phyloP scores from a whole-genome alignment of 2,888 invertebrate genomes.

The Octodonta nipae region DNA sequence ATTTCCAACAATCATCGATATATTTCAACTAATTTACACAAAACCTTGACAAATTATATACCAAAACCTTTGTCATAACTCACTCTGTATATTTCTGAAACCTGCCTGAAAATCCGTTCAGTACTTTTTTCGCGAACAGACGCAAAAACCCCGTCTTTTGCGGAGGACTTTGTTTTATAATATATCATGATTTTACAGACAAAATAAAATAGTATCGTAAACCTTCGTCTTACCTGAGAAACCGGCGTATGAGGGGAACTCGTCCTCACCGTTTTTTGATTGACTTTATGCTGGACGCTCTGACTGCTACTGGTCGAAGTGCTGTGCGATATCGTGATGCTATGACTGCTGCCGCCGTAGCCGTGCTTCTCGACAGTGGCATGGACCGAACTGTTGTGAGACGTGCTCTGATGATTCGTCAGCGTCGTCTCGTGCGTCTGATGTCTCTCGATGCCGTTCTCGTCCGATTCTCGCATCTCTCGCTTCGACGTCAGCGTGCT shows the following conservation, averaged over 20 bases:
- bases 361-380: slow-evolving; percentile 51
- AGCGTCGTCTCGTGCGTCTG: slow-evolving; percentile 51
- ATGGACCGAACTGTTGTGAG: slow-evolving; percentile 49
- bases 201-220: no score
- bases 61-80: no score
- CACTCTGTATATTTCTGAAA: no score
- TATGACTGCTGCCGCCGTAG: slow-evolving; percentile 36
- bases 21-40: no score
- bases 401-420: slow-evolving; percentile 53
- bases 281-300: slow-evolving; percentile 41
- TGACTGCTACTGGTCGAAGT: slow-evolving; percentile 53
- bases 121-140: no score
- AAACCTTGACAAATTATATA: no score
- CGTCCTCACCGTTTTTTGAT: slow-evolving; percentile 32
- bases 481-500: slow-evolving; percentile 58
- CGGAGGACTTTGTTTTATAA: no score
- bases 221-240: slow-evolving; percentile 20
- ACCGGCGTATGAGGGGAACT: slow-evolving; percentile 29
- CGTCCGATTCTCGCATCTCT: slow-evolving; percentile 37
- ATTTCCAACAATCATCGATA: no score
- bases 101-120: no score
- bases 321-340: slow-evolving; percentile 53
- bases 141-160: no score
- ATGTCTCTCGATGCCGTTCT: slow-evolving; percentile 41
- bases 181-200: no score